A percentile compares a stretch with the other conserved stretches of the same genome.
Evolutionary conservation across 2,888 invertebrate species (phyloP).

Genomic region (Sinhomidia bicolor): DNA sequence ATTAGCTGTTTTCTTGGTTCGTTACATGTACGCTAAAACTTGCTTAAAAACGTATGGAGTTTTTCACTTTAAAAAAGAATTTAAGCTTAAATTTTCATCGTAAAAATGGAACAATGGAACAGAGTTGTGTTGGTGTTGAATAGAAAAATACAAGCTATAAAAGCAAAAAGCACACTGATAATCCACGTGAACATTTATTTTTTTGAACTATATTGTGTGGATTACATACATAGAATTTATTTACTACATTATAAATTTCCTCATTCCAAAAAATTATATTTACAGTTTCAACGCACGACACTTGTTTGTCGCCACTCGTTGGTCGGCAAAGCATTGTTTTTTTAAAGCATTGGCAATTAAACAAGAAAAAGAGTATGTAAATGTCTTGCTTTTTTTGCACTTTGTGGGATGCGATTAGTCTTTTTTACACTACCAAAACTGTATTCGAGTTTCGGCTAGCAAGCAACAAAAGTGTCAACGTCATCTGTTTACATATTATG

Average conservation of each 20-base stretch:
- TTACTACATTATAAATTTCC: conserved; percentile 20
- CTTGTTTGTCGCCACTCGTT: background rate
- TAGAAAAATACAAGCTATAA: background rate
- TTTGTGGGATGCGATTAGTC: background rate
- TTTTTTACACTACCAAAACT: too few species aligned
- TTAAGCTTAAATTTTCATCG: too few species aligned
- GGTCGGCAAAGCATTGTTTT: background rate
- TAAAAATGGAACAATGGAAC: background rate
- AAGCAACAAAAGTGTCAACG: too few species aligned
- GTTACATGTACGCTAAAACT: background rate
- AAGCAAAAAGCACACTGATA: background rate
- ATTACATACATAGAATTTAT: background rate
- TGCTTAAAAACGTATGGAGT: background rate
- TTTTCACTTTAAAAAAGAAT: background rate
- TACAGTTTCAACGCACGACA: too few species aligned
- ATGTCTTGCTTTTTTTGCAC: background rate
- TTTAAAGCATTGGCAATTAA: background rate
- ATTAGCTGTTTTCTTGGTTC: conserved; percentile 14
- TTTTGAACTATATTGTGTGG: background rate
- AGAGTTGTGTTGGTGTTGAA: background rate
- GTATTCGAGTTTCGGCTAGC: too few species aligned
- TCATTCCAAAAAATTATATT: background rate
- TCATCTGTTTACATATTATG: too few species aligned
- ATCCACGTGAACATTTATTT: background rate
- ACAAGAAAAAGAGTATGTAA: background rate